Conservation (phyloP, 1,140 invertebrate genomes). For the Mactra quadrangularis region DNA sequence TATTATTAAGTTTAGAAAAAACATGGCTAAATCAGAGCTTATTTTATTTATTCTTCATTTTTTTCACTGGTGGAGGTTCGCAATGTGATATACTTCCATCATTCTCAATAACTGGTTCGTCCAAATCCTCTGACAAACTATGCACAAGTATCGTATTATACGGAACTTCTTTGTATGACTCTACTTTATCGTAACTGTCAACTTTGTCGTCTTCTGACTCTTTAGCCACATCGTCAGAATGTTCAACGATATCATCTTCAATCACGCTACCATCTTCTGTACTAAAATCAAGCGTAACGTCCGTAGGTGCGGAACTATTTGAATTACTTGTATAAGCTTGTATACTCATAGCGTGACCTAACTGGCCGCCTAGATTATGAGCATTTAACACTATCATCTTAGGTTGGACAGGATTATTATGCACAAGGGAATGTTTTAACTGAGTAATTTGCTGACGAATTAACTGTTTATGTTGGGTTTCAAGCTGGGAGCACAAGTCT, state of each 20-base stretch:
- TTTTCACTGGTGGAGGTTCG: neutral
- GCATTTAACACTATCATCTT: slow-evolving; percentile 24
- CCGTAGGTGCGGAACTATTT: neutral
- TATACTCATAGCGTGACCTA: slow-evolving; percentile 15
- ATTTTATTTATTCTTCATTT: too few species aligned
- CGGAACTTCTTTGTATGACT: neutral
- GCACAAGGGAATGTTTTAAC: slow-evolving; percentile 49
- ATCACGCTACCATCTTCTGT: neutral
- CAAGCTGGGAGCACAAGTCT: slow-evolving; percentile 68
- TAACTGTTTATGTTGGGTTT: slow-evolving; percentile 74
- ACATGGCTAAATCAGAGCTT: too few species aligned
- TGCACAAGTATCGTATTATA: slow-evolving; percentile 16
- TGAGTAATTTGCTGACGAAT: slow-evolving; percentile 75
- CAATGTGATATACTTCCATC: slow-evolving; percentile 6
- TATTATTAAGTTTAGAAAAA: too few species aligned
- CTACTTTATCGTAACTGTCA: neutral
- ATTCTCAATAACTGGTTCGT: slow-evolving; percentile 23
- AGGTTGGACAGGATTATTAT: neutral
- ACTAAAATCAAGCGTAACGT: neutral
- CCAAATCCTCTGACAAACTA: slow-evolving; percentile 7
- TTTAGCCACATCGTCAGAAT: neutral
- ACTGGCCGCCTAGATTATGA: neutral
- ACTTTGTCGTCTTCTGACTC: neutral
- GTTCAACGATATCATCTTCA: neutral
- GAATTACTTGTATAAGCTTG: slow-evolving; percentile 4